Conservation (phyloP, 2,113 vertebrate species). For the Conger conger region DNA sequence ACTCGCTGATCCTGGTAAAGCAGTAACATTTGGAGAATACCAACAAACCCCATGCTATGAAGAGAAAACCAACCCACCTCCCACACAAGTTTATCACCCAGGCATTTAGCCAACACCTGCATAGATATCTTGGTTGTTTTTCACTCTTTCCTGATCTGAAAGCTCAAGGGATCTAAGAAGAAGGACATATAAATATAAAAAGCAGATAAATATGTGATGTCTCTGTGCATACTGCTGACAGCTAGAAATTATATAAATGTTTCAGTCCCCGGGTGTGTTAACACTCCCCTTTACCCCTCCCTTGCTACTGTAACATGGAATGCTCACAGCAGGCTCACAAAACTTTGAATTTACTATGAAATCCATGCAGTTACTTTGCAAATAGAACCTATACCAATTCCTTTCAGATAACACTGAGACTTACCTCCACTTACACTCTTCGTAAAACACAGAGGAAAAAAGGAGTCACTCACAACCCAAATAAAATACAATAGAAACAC, state of each 20-base stretch:
- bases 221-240: not conserved
- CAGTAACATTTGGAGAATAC: not conserved
- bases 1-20: not conserved
- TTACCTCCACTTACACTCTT: not conserved
- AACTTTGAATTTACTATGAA: not conserved
- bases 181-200: no score
- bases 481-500: not conserved
- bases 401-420: not conserved
- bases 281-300: not conserved
- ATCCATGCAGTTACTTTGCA: not conserved
- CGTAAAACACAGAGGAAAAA: slow-evolving; percentile 9
- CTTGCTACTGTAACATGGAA: not conserved
- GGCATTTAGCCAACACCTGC: not conserved
- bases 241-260: not conserved
- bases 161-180: not conserved
- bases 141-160: not conserved
- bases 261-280: not conserved
- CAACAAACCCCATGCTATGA: not conserved
- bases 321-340: not conserved
- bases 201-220: not conserved
- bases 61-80: not conserved
- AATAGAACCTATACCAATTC: not conserved
- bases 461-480: not conserved
- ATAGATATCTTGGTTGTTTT: not conserved
- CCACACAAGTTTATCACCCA: not conserved